Evolutionary conservation across 2,888 invertebrate genomes (phyloP).

Genomic region (Suillia variegata): DNA sequence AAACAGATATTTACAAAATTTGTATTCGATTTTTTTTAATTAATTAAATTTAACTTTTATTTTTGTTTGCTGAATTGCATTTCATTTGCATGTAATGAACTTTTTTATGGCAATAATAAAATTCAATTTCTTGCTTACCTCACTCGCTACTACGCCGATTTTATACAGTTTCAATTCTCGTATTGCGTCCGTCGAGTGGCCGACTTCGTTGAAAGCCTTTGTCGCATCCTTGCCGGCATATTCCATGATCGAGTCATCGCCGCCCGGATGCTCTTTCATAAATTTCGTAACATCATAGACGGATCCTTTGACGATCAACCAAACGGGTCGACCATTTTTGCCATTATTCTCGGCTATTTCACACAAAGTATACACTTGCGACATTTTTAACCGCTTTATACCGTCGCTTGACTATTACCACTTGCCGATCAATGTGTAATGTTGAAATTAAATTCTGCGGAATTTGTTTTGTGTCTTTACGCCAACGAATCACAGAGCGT

Average conservation of each 20-base stretch:
- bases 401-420: too few relatives aligned
- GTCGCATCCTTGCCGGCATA: conserved; percentile 73
- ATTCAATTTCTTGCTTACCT: too few relatives aligned
- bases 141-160: conserved; percentile 67
- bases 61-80: too few relatives aligned
- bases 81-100: too few relatives aligned
- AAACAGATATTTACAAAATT: too few relatives aligned
- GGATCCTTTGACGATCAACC: conserved; percentile 70
- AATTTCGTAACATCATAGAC: conserved; percentile 75
- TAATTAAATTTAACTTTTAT: too few relatives aligned
- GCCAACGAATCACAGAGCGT: background rate
- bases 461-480: background rate
- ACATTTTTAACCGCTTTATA: too few relatives aligned
- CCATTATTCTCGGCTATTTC: conserved; percentile 70
- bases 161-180: conserved; percentile 66
- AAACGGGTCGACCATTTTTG: conserved; percentile 63
- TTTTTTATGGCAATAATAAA: too few relatives aligned
- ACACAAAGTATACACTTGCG: conserved; percentile 56
- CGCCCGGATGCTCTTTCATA: conserved; percentile 74
- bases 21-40: too few relatives aligned
- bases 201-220: conserved; percentile 69
- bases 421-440: background rate
- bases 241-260: conserved; percentile 67
- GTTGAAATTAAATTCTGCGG: background rate
- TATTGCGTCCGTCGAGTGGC: conserved; percentile 72